Conservation (phyloP, 2,113 vertebrate genomes). For the Otocyon megalotis region DNA sequence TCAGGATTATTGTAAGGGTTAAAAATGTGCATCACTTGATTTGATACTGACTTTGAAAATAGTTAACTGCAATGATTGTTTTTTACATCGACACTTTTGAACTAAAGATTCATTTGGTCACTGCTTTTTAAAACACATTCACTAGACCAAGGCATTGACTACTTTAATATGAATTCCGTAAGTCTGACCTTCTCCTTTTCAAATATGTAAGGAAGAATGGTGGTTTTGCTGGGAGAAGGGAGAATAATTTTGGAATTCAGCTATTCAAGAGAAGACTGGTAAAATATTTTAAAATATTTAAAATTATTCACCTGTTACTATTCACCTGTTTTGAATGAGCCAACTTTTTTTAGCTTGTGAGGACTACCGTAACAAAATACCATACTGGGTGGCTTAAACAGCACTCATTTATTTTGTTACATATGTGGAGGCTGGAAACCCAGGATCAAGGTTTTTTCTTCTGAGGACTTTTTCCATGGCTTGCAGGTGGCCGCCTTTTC, state of each 20-base stretch:
- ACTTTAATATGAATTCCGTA: constrained; percentile 9
- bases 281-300: background rate
- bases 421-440: background rate
- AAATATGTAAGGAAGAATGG: background rate
- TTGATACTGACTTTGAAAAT: background rate
- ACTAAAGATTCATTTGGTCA: background rate
- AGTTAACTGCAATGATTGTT: background rate
- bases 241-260: background rate
- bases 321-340: background rate
- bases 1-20: background rate
- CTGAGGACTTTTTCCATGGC: background rate
- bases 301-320: background rate
- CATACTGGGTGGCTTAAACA: background rate
- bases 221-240: background rate
- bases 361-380: background rate
- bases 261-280: background rate
- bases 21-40: background rate
- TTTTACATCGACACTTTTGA: constrained; percentile 6
- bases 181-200: background rate
- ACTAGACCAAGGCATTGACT: background rate
- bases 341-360: background rate
- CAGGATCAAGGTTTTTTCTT: background rate
- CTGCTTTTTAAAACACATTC: background rate
- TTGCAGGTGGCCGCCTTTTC: background rate
- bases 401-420: background rate